Conservation (phyloP, 2,888 invertebrate species). For the Cordylochernes scorpioides region DNA sequence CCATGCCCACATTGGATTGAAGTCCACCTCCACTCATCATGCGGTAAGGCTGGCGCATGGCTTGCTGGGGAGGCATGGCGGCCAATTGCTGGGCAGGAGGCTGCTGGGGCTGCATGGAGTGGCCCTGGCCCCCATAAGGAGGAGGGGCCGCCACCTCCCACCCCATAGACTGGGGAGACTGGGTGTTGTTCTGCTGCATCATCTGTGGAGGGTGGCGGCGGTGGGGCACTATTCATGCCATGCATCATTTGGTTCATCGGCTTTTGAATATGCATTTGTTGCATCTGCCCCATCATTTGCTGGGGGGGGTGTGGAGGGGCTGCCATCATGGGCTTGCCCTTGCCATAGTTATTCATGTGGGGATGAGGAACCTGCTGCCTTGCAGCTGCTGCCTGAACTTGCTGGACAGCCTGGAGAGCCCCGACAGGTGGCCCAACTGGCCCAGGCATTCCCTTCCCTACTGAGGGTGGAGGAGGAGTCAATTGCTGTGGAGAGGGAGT, state of each 20-base stretch:
- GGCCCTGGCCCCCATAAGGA: neutral
- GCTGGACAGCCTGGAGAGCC: slow-evolving; percentile 16
- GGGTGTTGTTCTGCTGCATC: too few species aligned
- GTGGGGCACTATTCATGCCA: neutral
- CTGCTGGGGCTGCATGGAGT: neutral
- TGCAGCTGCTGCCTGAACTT: slow-evolving; percentile 70
- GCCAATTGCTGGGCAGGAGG: neutral
- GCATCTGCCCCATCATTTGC: neutral
- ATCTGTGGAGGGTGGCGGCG: too few species aligned
- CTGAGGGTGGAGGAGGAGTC: slow-evolving; percentile 6
- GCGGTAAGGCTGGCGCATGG: neutral
- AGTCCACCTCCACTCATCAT: too few species aligned
- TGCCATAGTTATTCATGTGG: neutral
- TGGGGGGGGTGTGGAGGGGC: neutral
- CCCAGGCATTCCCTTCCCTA: slow-evolving; percentile 31
- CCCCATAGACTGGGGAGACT: too few species aligned
- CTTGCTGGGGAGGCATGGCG: neutral
- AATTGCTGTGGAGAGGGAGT: slow-evolving; percentile 20
- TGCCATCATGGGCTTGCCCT: neutral
- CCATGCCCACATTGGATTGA: neutral
- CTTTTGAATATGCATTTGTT: neutral
- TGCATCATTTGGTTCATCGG: neutral
- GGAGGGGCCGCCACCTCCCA: neutral
- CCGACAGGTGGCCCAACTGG: slow-evolving; percentile 36
- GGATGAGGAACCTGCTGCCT: slow-evolving; percentile 31